Conservation (phyloP, 2,888 invertebrate genomes). For the Folsomia manolachei region DNA sequence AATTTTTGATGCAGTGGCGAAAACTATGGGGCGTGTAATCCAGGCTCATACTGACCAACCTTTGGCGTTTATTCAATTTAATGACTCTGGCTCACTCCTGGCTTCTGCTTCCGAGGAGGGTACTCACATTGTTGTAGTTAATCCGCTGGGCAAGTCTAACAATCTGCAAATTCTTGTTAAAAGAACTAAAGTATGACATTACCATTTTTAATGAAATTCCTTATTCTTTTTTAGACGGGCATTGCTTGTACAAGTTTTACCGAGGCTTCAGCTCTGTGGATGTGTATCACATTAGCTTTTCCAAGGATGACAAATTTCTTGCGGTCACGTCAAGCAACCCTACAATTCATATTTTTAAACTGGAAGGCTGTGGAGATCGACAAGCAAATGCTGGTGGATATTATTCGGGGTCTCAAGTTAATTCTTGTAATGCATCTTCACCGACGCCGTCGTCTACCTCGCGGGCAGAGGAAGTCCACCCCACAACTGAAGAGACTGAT, state of each 20-base stretch:
- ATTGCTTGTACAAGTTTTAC: neutral
- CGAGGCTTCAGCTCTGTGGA: neutral
- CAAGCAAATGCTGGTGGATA: neutral
- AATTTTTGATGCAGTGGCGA: neutral
- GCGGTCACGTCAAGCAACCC: neutral
- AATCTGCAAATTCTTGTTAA: too few species aligned
- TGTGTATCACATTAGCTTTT: neutral
- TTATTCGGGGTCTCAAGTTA: neutral
- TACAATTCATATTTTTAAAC: slow-evolving; percentile 2
- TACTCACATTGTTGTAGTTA: neutral
- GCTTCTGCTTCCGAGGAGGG: neutral
- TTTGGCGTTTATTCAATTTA: neutral
- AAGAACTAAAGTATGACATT: neutral
- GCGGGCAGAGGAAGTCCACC: neutral
- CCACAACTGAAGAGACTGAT: neutral
- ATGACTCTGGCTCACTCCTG: neutral
- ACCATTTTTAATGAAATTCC: neutral
- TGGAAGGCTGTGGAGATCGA: neutral
- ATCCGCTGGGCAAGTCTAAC: neutral
- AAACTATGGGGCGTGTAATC: neutral
- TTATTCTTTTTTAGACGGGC: neutral
- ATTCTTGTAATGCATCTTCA: neutral
- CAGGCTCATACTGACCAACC: neutral
- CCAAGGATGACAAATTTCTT: neutral
- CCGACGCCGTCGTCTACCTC: neutral